phyloP scores from a whole-genome alignment of 2,888 invertebrate species.

The Lysandra coridon region DNA sequence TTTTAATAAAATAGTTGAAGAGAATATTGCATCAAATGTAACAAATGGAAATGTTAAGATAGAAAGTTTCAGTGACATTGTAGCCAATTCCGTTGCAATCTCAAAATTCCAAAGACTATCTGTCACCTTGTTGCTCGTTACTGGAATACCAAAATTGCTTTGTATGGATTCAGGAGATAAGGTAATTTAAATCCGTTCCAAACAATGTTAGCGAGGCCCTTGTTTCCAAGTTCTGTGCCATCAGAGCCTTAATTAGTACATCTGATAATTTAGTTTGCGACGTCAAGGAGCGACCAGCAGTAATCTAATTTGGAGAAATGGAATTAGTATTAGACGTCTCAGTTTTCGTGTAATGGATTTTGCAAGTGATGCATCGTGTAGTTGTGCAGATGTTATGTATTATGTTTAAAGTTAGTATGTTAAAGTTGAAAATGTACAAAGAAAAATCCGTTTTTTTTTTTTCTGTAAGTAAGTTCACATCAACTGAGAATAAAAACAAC shows the following conservation, averaged over 20 bases:
- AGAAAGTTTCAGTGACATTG: neutral
- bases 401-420: neutral
- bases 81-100: neutral
- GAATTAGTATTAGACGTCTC: slow-evolving; percentile 33
- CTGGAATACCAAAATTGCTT: slow-evolving; percentile 25
- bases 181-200: slow-evolving; percentile 42
- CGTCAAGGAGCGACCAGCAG: slow-evolving; percentile 19
- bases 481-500: too few relatives aligned
- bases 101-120: slow-evolving; percentile 15
- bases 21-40: neutral
- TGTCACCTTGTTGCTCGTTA: neutral
- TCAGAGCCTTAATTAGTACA: slow-evolving; percentile 38
- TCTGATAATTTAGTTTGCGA: slow-evolving; percentile 39
- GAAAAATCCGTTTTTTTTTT: too few relatives aligned
- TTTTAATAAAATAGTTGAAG: too few relatives aligned
- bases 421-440: too few relatives aligned
- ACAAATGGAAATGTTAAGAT: neutral
- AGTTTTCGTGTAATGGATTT: neutral
- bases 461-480: too few relatives aligned
- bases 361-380: neutral
- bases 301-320: slow-evolving; percentile 32
- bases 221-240: slow-evolving; percentile 31
- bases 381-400: neutral
- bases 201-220: slow-evolving; percentile 18
- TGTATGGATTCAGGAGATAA: slow-evolving; percentile 17